Evolutionary conservation across 2,888 invertebrate species (phyloP).

Genomic region (Cryptocephalus primarius): DNA sequence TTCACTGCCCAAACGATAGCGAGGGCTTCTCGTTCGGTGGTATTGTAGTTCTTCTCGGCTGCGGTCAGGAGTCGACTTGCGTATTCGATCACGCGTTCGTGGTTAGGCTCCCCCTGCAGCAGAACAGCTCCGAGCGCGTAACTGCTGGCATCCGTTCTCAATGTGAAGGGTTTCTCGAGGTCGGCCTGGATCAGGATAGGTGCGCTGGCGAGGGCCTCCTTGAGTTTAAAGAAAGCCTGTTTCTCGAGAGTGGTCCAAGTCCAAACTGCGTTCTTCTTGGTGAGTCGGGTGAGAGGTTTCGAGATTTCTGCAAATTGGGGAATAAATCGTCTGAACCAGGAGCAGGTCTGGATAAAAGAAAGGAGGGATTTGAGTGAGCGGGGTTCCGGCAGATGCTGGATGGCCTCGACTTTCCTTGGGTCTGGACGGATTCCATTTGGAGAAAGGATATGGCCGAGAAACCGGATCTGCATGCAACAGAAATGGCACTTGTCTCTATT

Average conservation of each 20-base stretch:
- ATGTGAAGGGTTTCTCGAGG: slow-evolving; percentile 9
- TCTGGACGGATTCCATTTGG: slow-evolving; percentile 8
- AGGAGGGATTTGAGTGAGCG: slow-evolving; percentile 9
- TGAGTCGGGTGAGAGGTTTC: slow-evolving; percentile 9
- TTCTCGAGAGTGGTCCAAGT: slow-evolving; percentile 8
- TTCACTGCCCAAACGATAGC: slow-evolving; percentile 23
- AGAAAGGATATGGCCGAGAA: slow-evolving; percentile 8
- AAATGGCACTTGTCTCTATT: slow-evolving; percentile 1
- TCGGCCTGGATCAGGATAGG: slow-evolving; percentile 16
- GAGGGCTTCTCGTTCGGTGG: slow-evolving; percentile 15
- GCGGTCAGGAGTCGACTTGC: no score
- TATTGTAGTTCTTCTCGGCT: slow-evolving; percentile 11
- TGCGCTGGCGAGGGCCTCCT: slow-evolving; percentile 8
- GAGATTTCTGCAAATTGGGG: slow-evolving; percentile 9
- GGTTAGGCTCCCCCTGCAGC: slow-evolving; percentile 11
- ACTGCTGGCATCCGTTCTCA: slow-evolving; percentile 18
- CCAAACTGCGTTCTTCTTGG: slow-evolving; percentile 7
- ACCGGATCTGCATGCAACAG: background rate
- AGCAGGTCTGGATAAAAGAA: slow-evolving; percentile 12
- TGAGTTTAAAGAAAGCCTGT: slow-evolving; percentile 9
- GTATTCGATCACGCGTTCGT: no score
- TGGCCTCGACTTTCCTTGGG: slow-evolving; percentile 9
- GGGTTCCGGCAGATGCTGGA: slow-evolving; percentile 5
- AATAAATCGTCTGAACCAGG: slow-evolving; percentile 13
- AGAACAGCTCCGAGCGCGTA: slow-evolving; percentile 16